Conservation (phyloP, 2,888 invertebrate genomes). For the Orthosia incerta region DNA sequence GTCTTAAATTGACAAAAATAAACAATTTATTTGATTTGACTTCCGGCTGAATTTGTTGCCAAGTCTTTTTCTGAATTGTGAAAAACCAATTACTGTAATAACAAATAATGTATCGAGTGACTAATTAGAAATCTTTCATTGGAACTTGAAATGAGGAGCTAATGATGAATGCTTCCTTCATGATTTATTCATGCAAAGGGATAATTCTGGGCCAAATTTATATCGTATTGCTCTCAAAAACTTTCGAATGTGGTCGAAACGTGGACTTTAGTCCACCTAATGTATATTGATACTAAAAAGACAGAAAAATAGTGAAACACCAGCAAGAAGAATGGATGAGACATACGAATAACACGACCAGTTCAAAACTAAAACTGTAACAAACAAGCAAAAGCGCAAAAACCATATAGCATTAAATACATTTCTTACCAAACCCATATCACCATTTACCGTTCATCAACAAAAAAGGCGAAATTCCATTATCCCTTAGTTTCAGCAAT, state of each 20-base stretch:
- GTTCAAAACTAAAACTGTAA: not conserved
- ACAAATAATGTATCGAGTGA: constrained; percentile 26
- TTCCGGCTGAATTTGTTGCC: constrained; percentile 55
- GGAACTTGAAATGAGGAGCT: not conserved
- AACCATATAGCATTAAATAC: constrained; percentile 12
- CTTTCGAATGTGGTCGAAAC: no score
- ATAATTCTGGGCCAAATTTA: no score
- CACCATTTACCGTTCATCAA: constrained; percentile 52
- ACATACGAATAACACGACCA: not conserved
- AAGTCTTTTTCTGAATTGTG: constrained; percentile 45
- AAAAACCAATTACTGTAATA: constrained; percentile 39
- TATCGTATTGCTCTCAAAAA: no score
- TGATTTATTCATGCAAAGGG: not conserved
- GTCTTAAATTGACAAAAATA: constrained; percentile 59
- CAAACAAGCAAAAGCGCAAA: constrained; percentile 18
- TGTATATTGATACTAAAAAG: not conserved
- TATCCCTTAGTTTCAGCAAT: constrained; percentile 54
- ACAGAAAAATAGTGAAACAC: not conserved
- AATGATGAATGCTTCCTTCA: not conserved
- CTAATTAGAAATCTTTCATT: constrained; percentile 19
- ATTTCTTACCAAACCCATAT: constrained; percentile 41
- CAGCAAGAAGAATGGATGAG: not conserved
- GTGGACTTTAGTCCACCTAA: no score
- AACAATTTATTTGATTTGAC: constrained; percentile 50
- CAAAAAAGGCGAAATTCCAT: constrained; percentile 60